Conservation (phyloP, 2,888 invertebrate species). For the Brachyopa scutellaris region DNA sequence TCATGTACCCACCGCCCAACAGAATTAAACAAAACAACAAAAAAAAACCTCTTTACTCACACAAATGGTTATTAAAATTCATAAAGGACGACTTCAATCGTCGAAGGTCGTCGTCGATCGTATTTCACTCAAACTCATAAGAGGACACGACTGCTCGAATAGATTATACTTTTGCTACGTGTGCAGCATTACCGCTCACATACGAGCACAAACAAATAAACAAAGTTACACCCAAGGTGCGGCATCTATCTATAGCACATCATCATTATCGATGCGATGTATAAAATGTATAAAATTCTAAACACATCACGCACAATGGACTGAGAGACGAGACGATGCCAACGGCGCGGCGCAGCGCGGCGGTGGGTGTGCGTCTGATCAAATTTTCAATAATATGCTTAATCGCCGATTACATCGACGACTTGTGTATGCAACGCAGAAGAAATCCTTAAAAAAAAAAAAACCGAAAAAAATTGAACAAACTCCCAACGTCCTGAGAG, state of each 20-base stretch:
- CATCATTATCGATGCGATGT: constrained; percentile 18
- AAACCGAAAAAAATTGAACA: neutral
- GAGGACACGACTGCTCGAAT: too few species aligned
- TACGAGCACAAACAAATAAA: neutral
- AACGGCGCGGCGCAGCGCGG: neutral
- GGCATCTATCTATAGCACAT: constrained; percentile 18
- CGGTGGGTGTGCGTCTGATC: constrained; percentile 42
- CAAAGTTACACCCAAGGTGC: neutral
- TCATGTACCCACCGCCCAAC: too few species aligned
- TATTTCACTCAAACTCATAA: too few species aligned
- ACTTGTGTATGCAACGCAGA: constrained; percentile 46
- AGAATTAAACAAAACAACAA: too few species aligned
- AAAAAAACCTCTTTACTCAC: too few species aligned
- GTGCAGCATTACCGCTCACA: constrained; percentile 19
- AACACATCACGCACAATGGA: constrained; percentile 51
- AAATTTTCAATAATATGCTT: constrained; percentile 69
- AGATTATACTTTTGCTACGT: constrained; percentile 28
- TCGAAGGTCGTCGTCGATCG: too few species aligned
- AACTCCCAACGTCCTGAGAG: neutral
- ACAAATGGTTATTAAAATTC: too few species aligned
- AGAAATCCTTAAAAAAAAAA: constrained; percentile 8
- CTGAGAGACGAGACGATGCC: neutral
- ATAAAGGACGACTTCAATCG: too few species aligned
- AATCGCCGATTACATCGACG: constrained; percentile 65
- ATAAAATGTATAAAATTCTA: constrained; percentile 57